These are phyloP conservation scores for Latrodectus elegans DNA, from an alignment of 2,888 invertebrate genomes.

Conservation along the genomic window DNA sequence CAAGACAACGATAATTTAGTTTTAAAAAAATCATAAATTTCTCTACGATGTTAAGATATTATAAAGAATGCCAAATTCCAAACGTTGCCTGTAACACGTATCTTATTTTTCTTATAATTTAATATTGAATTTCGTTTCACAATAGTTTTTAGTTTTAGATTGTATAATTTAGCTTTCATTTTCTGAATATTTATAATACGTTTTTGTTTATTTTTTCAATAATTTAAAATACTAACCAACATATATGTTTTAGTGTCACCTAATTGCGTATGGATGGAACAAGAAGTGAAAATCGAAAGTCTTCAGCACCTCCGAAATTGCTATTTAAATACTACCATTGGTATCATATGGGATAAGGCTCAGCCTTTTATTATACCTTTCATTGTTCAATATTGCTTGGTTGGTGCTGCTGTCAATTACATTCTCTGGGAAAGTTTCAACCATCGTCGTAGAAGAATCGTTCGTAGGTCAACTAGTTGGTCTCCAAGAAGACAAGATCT, in stretches of 20 bases:
- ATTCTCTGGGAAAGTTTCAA: constrained; percentile 76
- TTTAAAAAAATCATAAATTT: too few relatives aligned
- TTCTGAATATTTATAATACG: too few relatives aligned
- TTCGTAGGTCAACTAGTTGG: constrained; percentile 21
- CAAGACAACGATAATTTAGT: too few relatives aligned
- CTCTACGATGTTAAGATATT: too few relatives aligned
- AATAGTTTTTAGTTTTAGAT: too few relatives aligned
- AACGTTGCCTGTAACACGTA: too few relatives aligned
- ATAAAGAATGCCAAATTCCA: too few relatives aligned
- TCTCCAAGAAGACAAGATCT: constrained; percentile 20
- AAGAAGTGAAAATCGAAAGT: constrained; percentile 50
- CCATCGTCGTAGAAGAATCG: background rate
- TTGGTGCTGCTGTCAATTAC: constrained; percentile 78
- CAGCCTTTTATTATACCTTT: constrained; percentile 79
- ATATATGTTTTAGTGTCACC: constrained; percentile 45
- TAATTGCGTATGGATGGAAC: constrained; percentile 61
- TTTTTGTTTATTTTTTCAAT: too few relatives aligned
- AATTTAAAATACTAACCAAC: too few relatives aligned
- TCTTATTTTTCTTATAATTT: too few relatives aligned
- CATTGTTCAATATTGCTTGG: constrained; percentile 78
- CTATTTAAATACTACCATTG: constrained; percentile 78
- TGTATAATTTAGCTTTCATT: too few relatives aligned
- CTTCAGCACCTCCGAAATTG: constrained; percentile 78
- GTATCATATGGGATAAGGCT: constrained; percentile 78
- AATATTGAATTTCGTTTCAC: too few relatives aligned